phyloP scores from a whole-genome alignment of 2,888 invertebrate species.

The Endomychus coccineus region DNA sequence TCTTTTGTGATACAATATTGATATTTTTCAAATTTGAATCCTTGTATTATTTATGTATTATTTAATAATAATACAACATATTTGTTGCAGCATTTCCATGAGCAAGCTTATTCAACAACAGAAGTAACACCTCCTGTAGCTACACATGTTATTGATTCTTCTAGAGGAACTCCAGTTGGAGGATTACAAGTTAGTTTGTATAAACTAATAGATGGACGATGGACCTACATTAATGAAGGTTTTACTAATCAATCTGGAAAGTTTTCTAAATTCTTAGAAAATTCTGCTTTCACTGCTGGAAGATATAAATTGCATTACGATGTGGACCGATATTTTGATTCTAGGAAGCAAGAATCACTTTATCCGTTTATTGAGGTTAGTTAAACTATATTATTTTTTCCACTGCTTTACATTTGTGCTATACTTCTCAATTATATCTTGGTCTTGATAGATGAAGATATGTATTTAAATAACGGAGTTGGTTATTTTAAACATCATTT shows the following conservation, averaged over 20 bases:
- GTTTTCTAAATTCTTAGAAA: conserved; percentile 54
- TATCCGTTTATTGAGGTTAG: conserved; percentile 71
- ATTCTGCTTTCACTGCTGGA: conserved; percentile 55
- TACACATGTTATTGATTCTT: conserved; percentile 68
- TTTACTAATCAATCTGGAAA: conserved; percentile 61
- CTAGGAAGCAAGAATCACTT: conserved; percentile 53
- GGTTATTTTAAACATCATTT: conserved; percentile 2
- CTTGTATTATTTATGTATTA: too few species aligned
- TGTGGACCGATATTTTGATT: conserved; percentile 62
- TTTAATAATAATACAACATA: too few species aligned
- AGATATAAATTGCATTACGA: conserved; percentile 70
- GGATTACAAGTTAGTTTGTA: conserved; percentile 62
- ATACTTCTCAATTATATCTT: conserved; percentile 1
- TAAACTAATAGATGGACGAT: conserved; percentile 56
- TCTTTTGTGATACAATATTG: too few species aligned
- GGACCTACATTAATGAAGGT: conserved; percentile 60
- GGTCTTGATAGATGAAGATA: conserved; percentile 1
- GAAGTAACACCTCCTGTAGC: conserved; percentile 53
- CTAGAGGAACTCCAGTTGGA: conserved; percentile 58
- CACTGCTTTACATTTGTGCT: not conserved
- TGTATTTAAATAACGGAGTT: too few species aligned
- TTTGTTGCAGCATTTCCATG: too few species aligned
- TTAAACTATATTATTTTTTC: conserved; percentile 4
- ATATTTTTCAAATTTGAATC: too few species aligned
- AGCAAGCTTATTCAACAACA: too few species aligned